These are phyloP conservation scores for Cliona cf. orientalis DNA, from an alignment of 37 sponge, comb jelly and placozoan species.

Conservation along the genomic window DNA sequence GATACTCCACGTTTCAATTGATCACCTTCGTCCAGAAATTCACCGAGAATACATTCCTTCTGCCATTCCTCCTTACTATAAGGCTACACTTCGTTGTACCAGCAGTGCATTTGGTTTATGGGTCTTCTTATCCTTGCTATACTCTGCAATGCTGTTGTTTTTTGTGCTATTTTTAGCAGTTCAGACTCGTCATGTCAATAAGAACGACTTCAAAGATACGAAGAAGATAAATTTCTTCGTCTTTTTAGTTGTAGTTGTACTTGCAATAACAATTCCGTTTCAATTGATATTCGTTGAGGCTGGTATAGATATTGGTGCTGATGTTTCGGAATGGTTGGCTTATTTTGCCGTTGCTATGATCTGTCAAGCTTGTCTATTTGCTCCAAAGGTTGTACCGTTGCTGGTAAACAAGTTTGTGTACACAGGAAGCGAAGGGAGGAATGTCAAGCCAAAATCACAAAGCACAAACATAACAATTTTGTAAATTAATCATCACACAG, in stretches of 20 bases:
- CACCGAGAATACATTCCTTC: neutral
- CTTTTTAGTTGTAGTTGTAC: neutral
- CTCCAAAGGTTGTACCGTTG: slow-evolving; percentile 32
- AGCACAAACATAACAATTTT: too few relatives aligned
- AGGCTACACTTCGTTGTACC: neutral
- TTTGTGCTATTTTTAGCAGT: slow-evolving; percentile 37
- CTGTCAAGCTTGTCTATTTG: slow-evolving; percentile 29
- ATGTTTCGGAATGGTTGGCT: neutral
- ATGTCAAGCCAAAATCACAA: too few relatives aligned
- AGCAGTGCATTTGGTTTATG: neutral
- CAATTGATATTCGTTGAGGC: neutral
- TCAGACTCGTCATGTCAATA: slow-evolving; percentile 38
- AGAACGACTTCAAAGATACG: slow-evolving; percentile 49
- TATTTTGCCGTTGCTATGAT: neutral
- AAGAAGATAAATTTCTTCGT: slow-evolving; percentile 45
- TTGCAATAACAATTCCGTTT: slow-evolving; percentile 6
- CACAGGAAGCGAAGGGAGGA: too few relatives aligned
- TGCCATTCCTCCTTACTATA: slow-evolving; percentile 20
- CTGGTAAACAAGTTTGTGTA: too few relatives aligned
- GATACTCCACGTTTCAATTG: neutral
- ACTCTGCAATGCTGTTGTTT: neutral
- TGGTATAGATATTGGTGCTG: neutral
- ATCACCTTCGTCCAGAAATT: neutral
- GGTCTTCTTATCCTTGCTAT: neutral
- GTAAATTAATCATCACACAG: too few relatives aligned